Percentiles rank a stretch among this genome's conserved stretches.
These are phyloP conservation scores for Micronycteris hirsuta DNA, from an alignment of 2,113 vertebrate species.

Conservation along the genomic window DNA sequence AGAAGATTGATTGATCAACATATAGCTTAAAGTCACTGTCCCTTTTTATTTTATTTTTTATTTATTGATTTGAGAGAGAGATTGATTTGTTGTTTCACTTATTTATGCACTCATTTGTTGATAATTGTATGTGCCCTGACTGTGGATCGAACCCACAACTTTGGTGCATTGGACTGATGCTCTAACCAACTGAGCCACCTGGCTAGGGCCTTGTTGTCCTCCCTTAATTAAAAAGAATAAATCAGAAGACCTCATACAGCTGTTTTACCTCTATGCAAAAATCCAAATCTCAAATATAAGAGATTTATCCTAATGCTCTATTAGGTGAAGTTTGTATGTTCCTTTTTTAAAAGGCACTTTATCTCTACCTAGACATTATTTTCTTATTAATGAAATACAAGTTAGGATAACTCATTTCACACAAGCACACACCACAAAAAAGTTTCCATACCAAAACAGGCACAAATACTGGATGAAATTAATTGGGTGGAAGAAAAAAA, in stretches of 20 bases:
- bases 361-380: conserved; percentile 27
- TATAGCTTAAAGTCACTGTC: background rate
- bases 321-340: background rate
- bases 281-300: conserved; percentile 7
- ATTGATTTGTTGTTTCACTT: too few relatives aligned
- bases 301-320: background rate
- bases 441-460: background rate
- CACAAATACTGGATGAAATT: background rate
- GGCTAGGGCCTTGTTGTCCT: too few relatives aligned
- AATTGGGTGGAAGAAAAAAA: background rate
- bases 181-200: too few relatives aligned
- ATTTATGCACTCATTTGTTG: too few relatives aligned
- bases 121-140: too few relatives aligned
- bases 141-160: too few relatives aligned
- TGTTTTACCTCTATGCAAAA: conserved; percentile 34
- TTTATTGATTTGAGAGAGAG: too few relatives aligned
- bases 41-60: conserved; percentile 15
- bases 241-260: background rate
- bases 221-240: background rate
- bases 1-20: conserved; percentile 18
- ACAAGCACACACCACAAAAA: background rate
- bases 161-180: too few relatives aligned
- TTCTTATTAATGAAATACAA: conserved; percentile 33
- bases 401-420: conserved; percentile 1
- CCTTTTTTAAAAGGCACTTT: background rate